Percentiles rank a stretch among this genome's conserved stretches.
phyloP scores from a whole-genome alignment of 2,888 invertebrate species.

The Pollenia labialis region DNA sequence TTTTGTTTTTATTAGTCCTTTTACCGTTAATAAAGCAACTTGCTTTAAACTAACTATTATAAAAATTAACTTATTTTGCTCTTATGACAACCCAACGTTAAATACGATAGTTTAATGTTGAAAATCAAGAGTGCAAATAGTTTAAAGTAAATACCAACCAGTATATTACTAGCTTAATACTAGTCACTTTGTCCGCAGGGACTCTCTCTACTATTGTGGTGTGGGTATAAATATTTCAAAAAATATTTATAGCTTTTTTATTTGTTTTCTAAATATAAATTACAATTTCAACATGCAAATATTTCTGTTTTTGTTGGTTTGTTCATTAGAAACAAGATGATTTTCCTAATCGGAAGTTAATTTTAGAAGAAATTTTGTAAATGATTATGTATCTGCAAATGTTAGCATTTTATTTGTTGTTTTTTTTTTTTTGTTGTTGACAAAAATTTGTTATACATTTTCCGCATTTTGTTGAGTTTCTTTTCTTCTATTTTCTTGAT shows the following conservation, averaged over 20 bases:
- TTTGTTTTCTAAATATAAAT: conserved; percentile 17
- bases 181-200: too few species aligned
- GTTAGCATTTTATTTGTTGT: neutral
- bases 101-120: too few species aligned
- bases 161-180: too few species aligned
- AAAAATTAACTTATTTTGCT: too few species aligned
- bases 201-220: too few species aligned
- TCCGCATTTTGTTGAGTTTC: neutral
- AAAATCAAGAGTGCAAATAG: too few species aligned
- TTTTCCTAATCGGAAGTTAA: conserved; percentile 30
- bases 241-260: conserved; percentile 20
- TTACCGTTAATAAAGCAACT: too few species aligned
- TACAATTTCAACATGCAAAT: neutral
- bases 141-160: too few species aligned
- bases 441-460: conserved; percentile 10
- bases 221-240: neutral
- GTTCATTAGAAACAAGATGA: neutral
- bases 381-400: conserved; percentile 4
- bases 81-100: too few species aligned
- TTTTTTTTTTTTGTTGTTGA: conserved; percentile 1
- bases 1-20: too few species aligned
- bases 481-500: neutral
- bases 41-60: too few species aligned
- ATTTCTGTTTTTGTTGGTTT: neutral
- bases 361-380: conserved; percentile 31